Base-by-base conservation (phyloP, 2,888 invertebrate genomes). In the Resseliella maxima region DNA sequence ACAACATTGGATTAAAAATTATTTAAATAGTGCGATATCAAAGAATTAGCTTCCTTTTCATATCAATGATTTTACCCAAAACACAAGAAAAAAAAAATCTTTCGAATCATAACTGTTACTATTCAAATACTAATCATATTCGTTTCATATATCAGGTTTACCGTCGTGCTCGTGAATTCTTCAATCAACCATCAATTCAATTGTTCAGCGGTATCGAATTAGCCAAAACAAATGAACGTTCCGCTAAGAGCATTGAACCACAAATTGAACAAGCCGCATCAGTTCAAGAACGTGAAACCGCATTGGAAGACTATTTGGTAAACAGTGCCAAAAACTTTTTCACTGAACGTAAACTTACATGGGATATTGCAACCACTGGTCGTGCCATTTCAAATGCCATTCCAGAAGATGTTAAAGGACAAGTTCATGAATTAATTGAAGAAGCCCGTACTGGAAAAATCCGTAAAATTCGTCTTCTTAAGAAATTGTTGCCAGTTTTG, bases 121-220 rank as follows among this genome's bases (percentile, higher is more conserved):
- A 72, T 72, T 31, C n/a, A n/a, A 18, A 59, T 27, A 59, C 21
- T 27, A 72, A 31, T 72, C 72, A 35, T 15, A 50, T 50, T 50
- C 24, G 24, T 50, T 50, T 12, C 18, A 12, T 50, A 10, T 72
- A 89, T 87, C 89, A 92, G 92, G 90, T 94, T 87, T 94, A 92
- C 91, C 92, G 93, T 87, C 92, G 92, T 88, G 93, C 93, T 81
- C 92, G 92, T 89, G 92, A 92, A 45, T 91, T 94, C 89, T 93
- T 94, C 89, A 92, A 92, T 86, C 92, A 92, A 89, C 93, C 93
- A 87, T 92, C 90, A 89, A 91, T 93, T 87, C 92, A 93, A 88
- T 88, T 94, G 83, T 90, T 92, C 87, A 92, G 92, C 87, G 94
- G 94, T 85, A 90, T 94, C 83, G 92, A 92, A 12, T 89, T 94